A percentile compares a stretch with the other conserved stretches of the same genome.
Conservation (phyloP, 2,888 invertebrate species). For the Hypomecis atomaria region DNA sequence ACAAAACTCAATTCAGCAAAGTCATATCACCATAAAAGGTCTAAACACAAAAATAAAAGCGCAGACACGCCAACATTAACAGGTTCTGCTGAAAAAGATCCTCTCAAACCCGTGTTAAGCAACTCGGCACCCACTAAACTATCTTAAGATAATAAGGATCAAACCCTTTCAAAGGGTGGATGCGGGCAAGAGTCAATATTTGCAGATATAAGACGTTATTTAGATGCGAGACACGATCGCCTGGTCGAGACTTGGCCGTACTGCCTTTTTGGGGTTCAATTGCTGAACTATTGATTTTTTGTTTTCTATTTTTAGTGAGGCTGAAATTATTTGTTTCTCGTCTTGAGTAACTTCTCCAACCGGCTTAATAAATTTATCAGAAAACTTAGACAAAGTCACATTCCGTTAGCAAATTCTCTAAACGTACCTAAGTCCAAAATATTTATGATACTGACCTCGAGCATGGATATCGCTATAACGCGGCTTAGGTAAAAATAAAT, state of each 20-base stretch:
- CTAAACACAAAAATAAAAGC: constrained; percentile 16
- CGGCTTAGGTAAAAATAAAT: too few species aligned
- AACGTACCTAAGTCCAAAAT: too few species aligned
- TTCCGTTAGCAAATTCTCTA: too few species aligned
- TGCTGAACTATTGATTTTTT: background rate
- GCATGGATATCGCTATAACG: too few species aligned
- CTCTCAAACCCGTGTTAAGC: constrained; percentile 60
- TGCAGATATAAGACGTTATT: constrained; percentile 83
- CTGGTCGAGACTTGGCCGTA: constrained; percentile 65
- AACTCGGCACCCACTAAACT: constrained; percentile 73
- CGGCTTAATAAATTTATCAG: too few species aligned
- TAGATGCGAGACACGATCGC: constrained; percentile 81
- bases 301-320: too few species aligned
- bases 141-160: constrained; percentile 76
- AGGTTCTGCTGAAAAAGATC: constrained; percentile 55
- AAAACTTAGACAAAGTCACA: too few species aligned
- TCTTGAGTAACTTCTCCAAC: too few species aligned
- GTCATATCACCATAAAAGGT: constrained; percentile 8
- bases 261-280: constrained; percentile 57
- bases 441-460: too few species aligned
- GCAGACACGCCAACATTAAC: constrained; percentile 36
- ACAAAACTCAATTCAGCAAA: background rate
- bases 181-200: constrained; percentile 80
- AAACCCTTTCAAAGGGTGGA: constrained; percentile 76
- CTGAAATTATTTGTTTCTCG: too few species aligned